Evolutionary conservation across 2,888 invertebrate genomes (phyloP).

Genomic region (Sinotaia quadrata): DNA sequence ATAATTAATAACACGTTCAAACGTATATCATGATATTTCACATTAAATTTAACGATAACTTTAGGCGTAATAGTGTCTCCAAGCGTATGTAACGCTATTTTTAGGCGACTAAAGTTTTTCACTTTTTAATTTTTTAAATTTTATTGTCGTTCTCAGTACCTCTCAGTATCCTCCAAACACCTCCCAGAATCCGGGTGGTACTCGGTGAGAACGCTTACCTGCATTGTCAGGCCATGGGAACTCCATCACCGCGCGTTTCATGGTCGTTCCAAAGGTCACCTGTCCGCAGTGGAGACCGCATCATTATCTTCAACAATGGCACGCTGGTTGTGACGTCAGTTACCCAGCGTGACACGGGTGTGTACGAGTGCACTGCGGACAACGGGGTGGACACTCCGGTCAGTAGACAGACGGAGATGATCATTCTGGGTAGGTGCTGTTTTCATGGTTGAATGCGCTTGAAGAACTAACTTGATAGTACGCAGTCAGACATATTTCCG

Average conservation of each 20-base stretch:
- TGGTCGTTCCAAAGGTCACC: conserved; percentile 56
- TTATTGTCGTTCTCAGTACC: conserved; percentile 56
- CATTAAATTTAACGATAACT: background rate
- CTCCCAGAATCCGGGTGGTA: conserved; percentile 54
- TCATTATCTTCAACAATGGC: conserved; percentile 73
- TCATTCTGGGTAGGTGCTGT: conserved; percentile 85
- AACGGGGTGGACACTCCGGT: conserved; percentile 82
- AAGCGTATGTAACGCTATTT: background rate
- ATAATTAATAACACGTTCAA: too few species aligned
- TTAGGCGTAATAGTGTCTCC: background rate
- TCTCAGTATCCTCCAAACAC: conserved; percentile 58
- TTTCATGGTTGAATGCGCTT: too few species aligned
- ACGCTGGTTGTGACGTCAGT: conserved; percentile 81
- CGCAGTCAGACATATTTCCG: too few species aligned
- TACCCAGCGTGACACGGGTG: conserved; percentile 81
- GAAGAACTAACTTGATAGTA: too few species aligned
- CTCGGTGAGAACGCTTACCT: conserved; percentile 61
- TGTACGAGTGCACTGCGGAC: conserved; percentile 86
- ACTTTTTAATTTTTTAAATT: too few species aligned
- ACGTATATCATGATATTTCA: too few species aligned
- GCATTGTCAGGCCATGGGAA: conserved; percentile 65
- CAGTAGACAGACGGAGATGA: conserved; percentile 78
- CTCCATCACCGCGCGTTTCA: conserved; percentile 54
- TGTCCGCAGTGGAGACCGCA: conserved; percentile 21
- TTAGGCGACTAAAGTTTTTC: too few species aligned